Evolutionary conservation across 30 jellyfish, hydroid and myxozoan genomes (phyloP), one percentile per base, ranked within the genome.

Genomic region (Pseudorhiza aurosa): DNA sequence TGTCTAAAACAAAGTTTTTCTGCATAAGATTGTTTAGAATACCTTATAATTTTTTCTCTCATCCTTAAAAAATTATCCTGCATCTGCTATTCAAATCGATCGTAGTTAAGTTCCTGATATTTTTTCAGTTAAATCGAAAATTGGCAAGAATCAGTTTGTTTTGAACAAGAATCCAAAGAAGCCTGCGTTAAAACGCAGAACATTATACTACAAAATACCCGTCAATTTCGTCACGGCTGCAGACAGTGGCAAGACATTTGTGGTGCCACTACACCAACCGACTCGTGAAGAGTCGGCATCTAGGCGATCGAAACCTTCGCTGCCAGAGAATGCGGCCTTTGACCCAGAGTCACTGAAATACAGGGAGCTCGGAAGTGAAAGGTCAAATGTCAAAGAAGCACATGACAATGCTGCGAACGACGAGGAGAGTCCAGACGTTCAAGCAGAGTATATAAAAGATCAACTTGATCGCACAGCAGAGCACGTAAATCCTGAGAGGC

Each of bases 371-470:
- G 76, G 79, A 15, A 37, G n/a, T 19, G 82, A 37, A 21, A 58
- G 46, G 29, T 22, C 80, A 12, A 6, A n/a, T 51, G 36, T 32
- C 15, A 57, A 40, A 56, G 30, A 18, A n/a, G 80, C 22, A 57
- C 51, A 1, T 12, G 21, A 22, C 26, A 21, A n/a, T 28, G 31
- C 32, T 12, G 57, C 32, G 14, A 26, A 14, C 31, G 33, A 21
- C 18, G 77, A 64, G 5, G 82, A 60, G 18, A 44, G 35, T 32
- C 62, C 71, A 0, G 89, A 77, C 31, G 89, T 77, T 8, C 89
- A 77, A 51, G 89, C 89, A 1, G 89, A 77, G 9, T 77, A 77
- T 26, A 77, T 77, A 1, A 62, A 45, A 24, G 89, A 77, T 28
- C 62, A 65, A 37, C 72, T 77, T n/a, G 65, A 45, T 62, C 75